Conservation (phyloP, 2,113 vertebrate species). For the Campylomormyrus numenius region DNA sequence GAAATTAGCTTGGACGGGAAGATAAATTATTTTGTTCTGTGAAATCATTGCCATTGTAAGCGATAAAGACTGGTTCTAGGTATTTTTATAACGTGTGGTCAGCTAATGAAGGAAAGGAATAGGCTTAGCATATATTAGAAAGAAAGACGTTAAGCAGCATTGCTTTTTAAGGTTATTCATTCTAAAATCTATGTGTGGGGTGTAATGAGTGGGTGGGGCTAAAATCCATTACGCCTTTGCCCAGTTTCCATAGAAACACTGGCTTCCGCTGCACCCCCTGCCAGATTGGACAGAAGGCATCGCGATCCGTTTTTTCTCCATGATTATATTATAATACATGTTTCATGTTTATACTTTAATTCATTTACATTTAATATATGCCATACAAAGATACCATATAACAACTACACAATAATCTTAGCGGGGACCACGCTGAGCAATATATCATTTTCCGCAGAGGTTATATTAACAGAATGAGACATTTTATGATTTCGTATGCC, state of each 20-base stretch:
- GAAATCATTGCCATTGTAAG: neutral
- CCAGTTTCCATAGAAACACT: slow-evolving; percentile 4
- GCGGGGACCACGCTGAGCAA: neutral
- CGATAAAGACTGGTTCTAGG: neutral
- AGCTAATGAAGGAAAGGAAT: neutral
- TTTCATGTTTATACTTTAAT: neutral
- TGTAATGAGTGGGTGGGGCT: neutral
- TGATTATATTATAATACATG: neutral
- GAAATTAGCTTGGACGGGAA: neutral
- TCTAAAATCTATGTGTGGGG: neutral
- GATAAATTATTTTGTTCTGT: neutral
- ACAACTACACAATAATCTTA: neutral
- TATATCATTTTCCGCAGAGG: neutral
- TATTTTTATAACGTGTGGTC: neutral
- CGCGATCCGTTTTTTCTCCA: neutral
- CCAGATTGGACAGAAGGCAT: neutral
- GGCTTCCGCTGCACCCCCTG: neutral
- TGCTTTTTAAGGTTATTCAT: neutral
- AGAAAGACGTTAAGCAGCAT: neutral
- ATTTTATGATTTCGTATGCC: neutral
- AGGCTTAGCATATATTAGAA: neutral
- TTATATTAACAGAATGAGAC: neutral
- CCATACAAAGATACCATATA: neutral
- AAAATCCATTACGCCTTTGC: neutral
- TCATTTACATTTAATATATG: neutral